Evolutionary conservation across 2,888 invertebrate species (phyloP).

Genomic region (Neelides folsomi): DNA sequence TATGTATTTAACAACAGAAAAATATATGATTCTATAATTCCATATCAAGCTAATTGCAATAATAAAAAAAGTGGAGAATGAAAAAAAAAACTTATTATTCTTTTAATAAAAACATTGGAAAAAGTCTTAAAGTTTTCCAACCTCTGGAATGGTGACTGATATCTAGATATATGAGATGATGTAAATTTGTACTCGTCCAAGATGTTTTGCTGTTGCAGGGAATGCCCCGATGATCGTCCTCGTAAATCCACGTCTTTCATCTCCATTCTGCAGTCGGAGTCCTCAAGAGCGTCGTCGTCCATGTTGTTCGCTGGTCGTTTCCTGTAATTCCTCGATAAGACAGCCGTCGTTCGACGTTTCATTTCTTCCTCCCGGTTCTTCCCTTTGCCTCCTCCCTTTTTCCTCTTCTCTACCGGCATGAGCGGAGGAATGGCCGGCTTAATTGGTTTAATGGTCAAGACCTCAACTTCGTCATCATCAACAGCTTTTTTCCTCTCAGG

Average conservation of each 20-base stretch:
- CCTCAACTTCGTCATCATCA: conserved; percentile 7
- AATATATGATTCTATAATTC: too few relatives aligned
- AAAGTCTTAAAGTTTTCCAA: too few relatives aligned
- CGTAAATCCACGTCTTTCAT: conserved; percentile 21
- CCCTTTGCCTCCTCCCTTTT: conserved; percentile 3
- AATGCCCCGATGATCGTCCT: conserved; percentile 2
- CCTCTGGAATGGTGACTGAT: neutral
- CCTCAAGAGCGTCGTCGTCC: conserved; percentile 1
- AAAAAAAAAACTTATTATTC: conserved; percentile 1
- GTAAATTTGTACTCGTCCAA: too few relatives aligned
- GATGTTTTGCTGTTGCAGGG: too few relatives aligned
- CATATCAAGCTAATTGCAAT: neutral
- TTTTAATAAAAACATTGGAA: neutral
- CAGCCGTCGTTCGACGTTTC: conserved; percentile 12
- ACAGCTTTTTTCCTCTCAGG: neutral
- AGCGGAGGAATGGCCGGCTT: conserved; percentile 6
- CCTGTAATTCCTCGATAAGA: conserved; percentile 19
- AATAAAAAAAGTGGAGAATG: neutral
- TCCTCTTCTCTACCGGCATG: conserved; percentile 7
- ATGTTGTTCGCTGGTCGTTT: conserved; percentile 12
- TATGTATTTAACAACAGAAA: too few relatives aligned
- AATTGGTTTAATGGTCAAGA: conserved; percentile 1
- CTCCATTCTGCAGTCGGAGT: neutral
- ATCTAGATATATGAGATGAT: conserved; percentile 14
- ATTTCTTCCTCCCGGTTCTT: conserved; percentile 11